Evolutionary conservation across 2,113 vertebrate species (phyloP).

Genomic region (Burhinus bistriatus): DNA sequence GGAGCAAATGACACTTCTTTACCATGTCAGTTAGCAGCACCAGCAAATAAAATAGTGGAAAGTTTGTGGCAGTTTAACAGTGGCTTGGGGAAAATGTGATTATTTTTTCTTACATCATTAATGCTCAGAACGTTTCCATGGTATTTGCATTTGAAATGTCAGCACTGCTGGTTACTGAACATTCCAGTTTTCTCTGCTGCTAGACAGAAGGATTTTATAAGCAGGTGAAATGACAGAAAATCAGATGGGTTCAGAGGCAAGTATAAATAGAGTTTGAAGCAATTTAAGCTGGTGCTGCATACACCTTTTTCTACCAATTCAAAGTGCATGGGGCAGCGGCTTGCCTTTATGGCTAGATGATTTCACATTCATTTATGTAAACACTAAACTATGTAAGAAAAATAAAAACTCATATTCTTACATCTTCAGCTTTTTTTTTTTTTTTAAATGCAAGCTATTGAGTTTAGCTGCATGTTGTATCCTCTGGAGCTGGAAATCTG

Average conservation of each 20-base stretch:
- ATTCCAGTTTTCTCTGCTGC: background rate
- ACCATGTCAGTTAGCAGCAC: background rate
- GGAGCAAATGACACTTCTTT: background rate
- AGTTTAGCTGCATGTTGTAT: background rate
- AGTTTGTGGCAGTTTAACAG: background rate
- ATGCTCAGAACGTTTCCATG: conserved; percentile 18
- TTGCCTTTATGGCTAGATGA: accelerated
- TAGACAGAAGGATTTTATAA: background rate
- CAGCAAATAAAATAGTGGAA: background rate
- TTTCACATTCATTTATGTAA: accelerated
- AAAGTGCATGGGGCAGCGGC: background rate
- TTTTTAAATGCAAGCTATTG: background rate
- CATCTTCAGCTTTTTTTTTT: background rate
- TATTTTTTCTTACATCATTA: background rate
- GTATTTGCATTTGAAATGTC: conserved; percentile 33
- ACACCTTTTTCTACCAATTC: background rate
- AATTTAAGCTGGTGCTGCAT: background rate
- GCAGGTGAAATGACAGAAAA: background rate
- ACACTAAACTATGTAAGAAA: background rate
- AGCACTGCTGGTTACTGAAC: background rate
- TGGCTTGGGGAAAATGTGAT: background rate
- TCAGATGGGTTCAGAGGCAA: background rate
- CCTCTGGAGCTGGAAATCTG: background rate
- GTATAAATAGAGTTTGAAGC: background rate
- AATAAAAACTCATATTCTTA: background rate